phyloP scores from a whole-genome alignment of 92 coral and sea anemone species.

The Heliopora coerulea region DNA sequence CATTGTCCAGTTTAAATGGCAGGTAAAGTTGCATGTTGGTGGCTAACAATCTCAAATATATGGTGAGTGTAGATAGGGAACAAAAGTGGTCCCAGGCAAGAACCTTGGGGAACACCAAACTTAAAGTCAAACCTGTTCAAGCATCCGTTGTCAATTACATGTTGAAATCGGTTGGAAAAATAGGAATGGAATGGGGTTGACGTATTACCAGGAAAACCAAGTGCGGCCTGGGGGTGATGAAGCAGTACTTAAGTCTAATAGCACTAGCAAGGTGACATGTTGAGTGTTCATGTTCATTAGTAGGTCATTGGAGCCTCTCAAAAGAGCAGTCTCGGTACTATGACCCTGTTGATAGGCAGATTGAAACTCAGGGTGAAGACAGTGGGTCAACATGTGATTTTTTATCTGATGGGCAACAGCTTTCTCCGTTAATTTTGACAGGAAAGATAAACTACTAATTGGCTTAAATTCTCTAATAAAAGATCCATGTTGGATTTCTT shows the following conservation, averaged over 20 bases:
- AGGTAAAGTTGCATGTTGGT: not conserved
- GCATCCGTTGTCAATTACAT: conserved; percentile 13
- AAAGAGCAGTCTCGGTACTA: conserved; percentile 20
- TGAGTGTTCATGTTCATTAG: conserved; percentile 26
- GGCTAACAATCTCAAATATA: conserved; percentile 21
- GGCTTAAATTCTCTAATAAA: conserved; percentile 16
- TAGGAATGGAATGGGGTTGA: conserved; percentile 8
- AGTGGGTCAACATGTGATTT: conserved; percentile 5
- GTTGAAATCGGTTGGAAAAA: conserved; percentile 23
- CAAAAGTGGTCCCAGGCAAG: not conserved
- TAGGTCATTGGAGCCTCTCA: not conserved
- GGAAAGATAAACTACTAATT: conserved; percentile 23
- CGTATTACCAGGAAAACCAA: conserved; percentile 27
- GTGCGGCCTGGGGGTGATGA: no score
- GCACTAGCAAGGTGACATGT: conserved; percentile 29
- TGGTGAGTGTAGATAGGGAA: conserved; percentile 1
- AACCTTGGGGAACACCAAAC: conserved; percentile 28
- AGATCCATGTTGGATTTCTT: conserved; percentile 27
- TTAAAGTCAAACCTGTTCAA: conserved; percentile 10
- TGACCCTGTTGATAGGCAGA: conserved; percentile 34
- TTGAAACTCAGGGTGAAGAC: conserved; percentile 25
- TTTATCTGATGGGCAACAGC: conserved; percentile 32
- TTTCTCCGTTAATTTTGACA: conserved; percentile 33
- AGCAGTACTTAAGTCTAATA: conserved; percentile 31
- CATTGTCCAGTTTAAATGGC: conserved; percentile 5